phyloP scores from a whole-genome alignment of 2,113 vertebrate genomes.

The Bothrops jararaca region DNA sequence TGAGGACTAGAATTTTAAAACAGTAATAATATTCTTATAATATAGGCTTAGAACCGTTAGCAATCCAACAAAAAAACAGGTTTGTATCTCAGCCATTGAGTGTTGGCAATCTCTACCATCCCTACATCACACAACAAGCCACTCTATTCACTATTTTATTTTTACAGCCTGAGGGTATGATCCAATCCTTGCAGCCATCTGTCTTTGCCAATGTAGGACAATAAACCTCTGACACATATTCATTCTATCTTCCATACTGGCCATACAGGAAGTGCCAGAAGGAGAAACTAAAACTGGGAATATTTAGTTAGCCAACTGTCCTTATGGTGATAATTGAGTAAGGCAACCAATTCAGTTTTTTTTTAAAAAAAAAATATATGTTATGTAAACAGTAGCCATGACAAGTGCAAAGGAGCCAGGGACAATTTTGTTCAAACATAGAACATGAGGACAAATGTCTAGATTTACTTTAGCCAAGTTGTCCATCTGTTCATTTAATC shows the following conservation, averaged over 20 bases:
- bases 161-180: slow-evolving; percentile 15
- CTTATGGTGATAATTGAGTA: slow-evolving; percentile 33
- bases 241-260: background rate
- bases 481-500: slow-evolving; percentile 28
- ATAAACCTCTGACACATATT: slow-evolving; percentile 33
- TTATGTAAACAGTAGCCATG: slow-evolving; percentile 32
- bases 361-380: background rate
- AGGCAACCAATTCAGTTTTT: slow-evolving; percentile 16
- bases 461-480: slow-evolving; percentile 25
- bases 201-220: slow-evolving; percentile 25
- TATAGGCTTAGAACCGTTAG: background rate
- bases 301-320: slow-evolving; percentile 27
- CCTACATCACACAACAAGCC: slow-evolving; percentile 29
- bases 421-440: slow-evolving; percentile 30
- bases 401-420: slow-evolving; percentile 25
- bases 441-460: slow-evolving; percentile 22
- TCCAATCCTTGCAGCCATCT: slow-evolving; percentile 9
- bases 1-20: background rate
- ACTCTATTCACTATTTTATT: slow-evolving; percentile 2
- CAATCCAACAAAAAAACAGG: background rate
- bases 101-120: background rate
- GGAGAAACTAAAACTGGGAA: slow-evolving; percentile 40
- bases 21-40: background rate
- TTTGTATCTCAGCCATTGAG: background rate
- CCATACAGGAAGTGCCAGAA: slow-evolving; percentile 12